phyloP scores from a whole-genome alignment of 64 coral and sea anemone genomes.

The Stylophora pistillata region DNA sequence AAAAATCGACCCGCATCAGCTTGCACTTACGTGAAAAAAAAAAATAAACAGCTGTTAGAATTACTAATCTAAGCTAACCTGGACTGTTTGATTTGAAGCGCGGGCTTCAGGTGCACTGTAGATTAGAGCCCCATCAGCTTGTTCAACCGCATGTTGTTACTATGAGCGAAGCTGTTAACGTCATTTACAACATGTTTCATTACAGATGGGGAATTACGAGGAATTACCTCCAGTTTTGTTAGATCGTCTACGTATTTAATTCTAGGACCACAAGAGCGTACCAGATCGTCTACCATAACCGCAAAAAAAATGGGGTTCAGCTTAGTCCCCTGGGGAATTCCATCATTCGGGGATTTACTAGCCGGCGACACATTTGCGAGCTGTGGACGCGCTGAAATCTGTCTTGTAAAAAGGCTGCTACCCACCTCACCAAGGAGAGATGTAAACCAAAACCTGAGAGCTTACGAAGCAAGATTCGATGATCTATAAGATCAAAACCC shows the following conservation, averaged over 20 bases:
- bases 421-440: not conserved
- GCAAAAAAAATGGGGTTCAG: conserved; percentile 28
- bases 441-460: not conserved
- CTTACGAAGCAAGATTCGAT: not conserved
- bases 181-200: conserved; percentile 28
- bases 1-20: conserved; percentile 8
- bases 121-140: too few species aligned
- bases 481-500: too few species aligned
- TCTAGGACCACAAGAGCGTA: not conserved
- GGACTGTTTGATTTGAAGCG: too few species aligned
- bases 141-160: conserved; percentile 55
- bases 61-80: too few species aligned
- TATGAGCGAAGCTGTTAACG: conserved; percentile 18
- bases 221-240: conserved; percentile 33
- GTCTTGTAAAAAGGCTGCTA: conserved; percentile 31
- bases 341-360: conserved; percentile 31
- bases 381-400: conserved; percentile 38
- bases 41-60: too few species aligned
- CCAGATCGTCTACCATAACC: conserved; percentile 42
- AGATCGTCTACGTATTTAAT: conserved; percentile 29
- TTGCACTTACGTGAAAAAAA: conserved; percentile 29
- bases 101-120: too few species aligned
- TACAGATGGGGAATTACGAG: conserved; percentile 25
- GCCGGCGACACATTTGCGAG: not conserved
- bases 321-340: conserved; percentile 44